phyloP scores from a whole-genome alignment of 2,888 invertebrate genomes.

The Eupithecia exiguata region DNA sequence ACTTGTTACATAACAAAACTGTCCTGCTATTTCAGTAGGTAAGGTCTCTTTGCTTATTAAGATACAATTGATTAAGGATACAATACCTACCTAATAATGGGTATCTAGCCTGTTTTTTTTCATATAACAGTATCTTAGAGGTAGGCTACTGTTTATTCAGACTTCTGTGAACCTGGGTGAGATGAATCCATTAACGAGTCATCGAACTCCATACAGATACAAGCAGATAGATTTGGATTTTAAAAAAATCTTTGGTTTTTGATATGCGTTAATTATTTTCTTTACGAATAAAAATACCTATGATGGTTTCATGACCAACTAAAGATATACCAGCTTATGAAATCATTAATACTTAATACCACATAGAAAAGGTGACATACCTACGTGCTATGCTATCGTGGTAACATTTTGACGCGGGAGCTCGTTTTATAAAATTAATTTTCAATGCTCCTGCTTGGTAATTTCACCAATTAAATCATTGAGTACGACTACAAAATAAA shows the following conservation, averaged over 20 bases:
- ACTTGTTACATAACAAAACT: background rate
- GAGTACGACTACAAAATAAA: background rate
- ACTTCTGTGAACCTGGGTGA: background rate
- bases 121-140: background rate
- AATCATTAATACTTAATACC: background rate
- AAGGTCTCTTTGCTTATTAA: background rate
- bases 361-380: background rate
- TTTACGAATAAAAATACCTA: background rate
- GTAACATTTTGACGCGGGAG: background rate
- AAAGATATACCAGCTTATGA: background rate
- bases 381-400: background rate
- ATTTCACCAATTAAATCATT: background rate
- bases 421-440: background rate
- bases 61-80: background rate
- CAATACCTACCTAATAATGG: background rate
- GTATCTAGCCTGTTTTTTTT: background rate
- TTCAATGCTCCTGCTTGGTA: too few relatives aligned
- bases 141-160: background rate
- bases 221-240: background rate
- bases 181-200: slow-evolving; percentile 3
- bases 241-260: background rate
- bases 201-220: background rate
- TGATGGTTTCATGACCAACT: background rate
- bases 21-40: background rate
- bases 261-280: background rate